Evolutionary conservation across 2,113 vertebrate genomes (phyloP), one percentile per base, ranked within the genome.

Genomic region (Thomomys bottae): DNA sequence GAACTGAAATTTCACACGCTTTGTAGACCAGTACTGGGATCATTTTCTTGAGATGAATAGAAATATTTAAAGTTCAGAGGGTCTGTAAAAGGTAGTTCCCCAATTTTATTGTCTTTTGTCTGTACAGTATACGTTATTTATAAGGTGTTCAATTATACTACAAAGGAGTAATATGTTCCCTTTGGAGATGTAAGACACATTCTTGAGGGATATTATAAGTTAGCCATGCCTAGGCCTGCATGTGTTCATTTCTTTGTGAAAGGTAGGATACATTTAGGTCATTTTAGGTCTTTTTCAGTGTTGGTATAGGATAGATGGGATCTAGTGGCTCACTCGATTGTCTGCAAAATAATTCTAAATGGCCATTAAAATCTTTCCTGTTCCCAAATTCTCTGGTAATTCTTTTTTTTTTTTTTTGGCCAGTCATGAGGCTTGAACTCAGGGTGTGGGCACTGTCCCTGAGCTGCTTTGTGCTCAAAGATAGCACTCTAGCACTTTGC

Each of bases 61-160:
- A 70, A 93, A 42, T 77, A 57, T 85, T 79, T 77, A n/a, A 91
- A 54, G 66, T 93, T 86, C 84, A 78, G 91, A 93, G 76, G 40
- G 76, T 77, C 85, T 0, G 1, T 78, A 24, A 86, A 93, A 93
- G 86, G 40, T 24, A 45, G 71, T 42, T 59, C 77, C 79, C 38
- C 61, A 54, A 70, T 93, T 88, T 95, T 90, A 92, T 76, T 86
- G 91, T 88, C 77, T 93, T 88, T 94, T 94, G 73, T 91, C 84
- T 87, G 45, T 32, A 84, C 15, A 28, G 36, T 34, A 59, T 21
- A 40, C 68, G 68, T 76, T 79, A 70, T 92, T 92, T 94, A 87
- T 83, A 95, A 95, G 87, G 64, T 84, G 57, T 81, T 94, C 92
- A 88, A 32, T 63, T 94, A 79, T 42, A 91, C 82, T 77, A 90